These are phyloP conservation scores for Apteryx mantelli DNA, from an alignment of 2,113 vertebrate species.

Conservation along the genomic window DNA sequence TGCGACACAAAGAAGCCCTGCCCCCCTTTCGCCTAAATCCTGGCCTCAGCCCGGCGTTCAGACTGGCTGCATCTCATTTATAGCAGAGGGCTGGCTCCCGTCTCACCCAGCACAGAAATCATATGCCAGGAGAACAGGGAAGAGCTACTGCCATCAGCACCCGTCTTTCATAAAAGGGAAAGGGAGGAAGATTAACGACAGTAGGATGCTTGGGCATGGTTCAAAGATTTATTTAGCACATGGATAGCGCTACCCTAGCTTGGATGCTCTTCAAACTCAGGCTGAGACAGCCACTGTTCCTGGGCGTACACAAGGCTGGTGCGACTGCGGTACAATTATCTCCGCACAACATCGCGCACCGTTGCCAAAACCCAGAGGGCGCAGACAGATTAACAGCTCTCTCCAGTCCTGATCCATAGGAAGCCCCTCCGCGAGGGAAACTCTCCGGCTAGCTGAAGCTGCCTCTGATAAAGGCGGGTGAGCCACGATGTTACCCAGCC, in stretches of 20 bases:
- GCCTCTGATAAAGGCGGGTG: rapidly evolving
- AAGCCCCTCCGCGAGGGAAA: background rate
- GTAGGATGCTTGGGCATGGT: background rate
- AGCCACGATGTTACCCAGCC: rapidly evolving
- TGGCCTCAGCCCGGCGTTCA: background rate
- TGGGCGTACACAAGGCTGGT: background rate
- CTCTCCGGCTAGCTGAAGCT: background rate
- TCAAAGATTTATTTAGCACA: background rate
- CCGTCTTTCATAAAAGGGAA: background rate
- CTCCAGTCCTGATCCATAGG: background rate
- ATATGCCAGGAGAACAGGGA: background rate
- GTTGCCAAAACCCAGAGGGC: background rate
- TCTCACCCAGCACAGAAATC: rapidly evolving
- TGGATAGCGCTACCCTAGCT: background rate
- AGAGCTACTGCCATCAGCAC: background rate
- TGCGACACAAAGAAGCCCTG: background rate
- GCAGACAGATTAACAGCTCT: background rate
- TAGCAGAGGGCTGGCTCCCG: background rate
- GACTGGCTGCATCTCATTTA: rapidly evolving
- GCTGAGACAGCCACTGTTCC: conserved; percentile 3
- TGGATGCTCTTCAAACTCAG: background rate
- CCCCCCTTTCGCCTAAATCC: rapidly evolving
- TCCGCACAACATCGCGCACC: background rate
- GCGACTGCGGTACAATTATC: background rate
- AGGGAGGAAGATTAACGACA: background rate